These are phyloP conservation scores for Salvator merianae DNA, from an alignment of 2,113 vertebrate species.

Conservation along the genomic window DNA sequence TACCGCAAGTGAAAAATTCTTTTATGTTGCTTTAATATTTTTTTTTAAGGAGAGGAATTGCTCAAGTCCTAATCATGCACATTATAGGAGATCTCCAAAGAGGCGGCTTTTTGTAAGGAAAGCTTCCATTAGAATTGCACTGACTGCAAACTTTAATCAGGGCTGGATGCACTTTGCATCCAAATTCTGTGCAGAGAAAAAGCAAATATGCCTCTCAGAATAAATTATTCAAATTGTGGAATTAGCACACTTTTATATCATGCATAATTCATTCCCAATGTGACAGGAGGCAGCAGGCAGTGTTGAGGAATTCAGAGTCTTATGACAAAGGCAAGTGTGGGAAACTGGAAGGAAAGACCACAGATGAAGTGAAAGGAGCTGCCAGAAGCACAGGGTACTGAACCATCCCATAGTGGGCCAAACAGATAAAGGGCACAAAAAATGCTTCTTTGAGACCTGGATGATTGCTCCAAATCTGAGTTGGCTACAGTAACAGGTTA, in stretches of 20 bases:
- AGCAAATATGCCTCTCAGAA: constrained; percentile 27
- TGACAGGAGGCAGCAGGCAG: neutral
- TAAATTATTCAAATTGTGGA: constrained; percentile 35
- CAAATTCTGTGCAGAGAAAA: neutral
- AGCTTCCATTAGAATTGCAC: constrained; percentile 1
- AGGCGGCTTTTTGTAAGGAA: constrained; percentile 1
- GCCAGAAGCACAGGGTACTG: neutral
- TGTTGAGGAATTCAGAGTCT: neutral
- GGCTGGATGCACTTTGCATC: constrained; percentile 20
- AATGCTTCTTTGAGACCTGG: neutral
- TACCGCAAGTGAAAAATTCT: neutral
- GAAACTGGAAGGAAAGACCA: neutral
- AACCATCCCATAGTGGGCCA: neutral
- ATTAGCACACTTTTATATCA: constrained; percentile 17
- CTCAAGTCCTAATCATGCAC: neutral
- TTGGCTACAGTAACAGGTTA: neutral
- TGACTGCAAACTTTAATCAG: constrained; percentile 26
- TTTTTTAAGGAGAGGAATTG: neutral
- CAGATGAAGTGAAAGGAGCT: neutral
- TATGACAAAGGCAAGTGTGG: neutral
- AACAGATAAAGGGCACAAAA: neutral
- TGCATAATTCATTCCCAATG: constrained; percentile 24
- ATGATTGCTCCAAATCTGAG: neutral
- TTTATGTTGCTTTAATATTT: neutral
- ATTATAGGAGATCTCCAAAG: neutral